A percentile compares a stretch with the other conserved stretches of the same genome.
Conservation (phyloP, 2,113 vertebrate species). For the Oryzias woworae region DNA sequence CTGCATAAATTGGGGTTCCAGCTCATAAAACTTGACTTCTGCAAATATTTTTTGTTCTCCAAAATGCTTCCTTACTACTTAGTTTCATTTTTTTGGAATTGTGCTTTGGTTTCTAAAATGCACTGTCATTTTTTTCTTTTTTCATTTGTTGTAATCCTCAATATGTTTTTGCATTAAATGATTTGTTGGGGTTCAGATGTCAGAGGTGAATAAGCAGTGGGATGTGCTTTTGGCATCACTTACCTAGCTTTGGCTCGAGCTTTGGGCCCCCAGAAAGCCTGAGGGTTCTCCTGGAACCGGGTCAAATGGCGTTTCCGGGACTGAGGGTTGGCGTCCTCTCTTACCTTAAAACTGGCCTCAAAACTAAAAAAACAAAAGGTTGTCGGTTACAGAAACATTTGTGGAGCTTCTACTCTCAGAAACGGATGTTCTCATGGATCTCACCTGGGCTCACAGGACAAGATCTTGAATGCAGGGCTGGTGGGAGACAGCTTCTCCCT, state of each 20-base stretch:
- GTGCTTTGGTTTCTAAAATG: too few species aligned
- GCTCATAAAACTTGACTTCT: too few species aligned
- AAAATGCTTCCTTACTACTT: too few species aligned
- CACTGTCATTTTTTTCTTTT: too few species aligned
- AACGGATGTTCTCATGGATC: slow-evolving; percentile 3
- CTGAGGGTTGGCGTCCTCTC: slow-evolving; percentile 89
- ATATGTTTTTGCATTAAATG: too few species aligned
- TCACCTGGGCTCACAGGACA: slow-evolving; percentile 83
- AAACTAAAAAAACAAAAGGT: slow-evolving; percentile 63
- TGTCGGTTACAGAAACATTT: too few species aligned
- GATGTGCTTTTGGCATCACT: slow-evolving; percentile 11
- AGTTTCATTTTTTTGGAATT: too few species aligned
- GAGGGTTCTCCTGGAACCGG: slow-evolving; percentile 90
- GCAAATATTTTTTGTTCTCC: too few species aligned
- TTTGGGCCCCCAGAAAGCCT: slow-evolving; percentile 92
- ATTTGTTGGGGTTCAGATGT: too few species aligned
- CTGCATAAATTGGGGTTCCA: too few species aligned
- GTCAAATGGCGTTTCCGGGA: slow-evolving; percentile 86
- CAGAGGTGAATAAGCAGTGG: neutral
- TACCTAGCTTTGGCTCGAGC: slow-evolving; percentile 84
- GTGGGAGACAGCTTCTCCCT: slow-evolving; percentile 82
- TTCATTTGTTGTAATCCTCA: too few species aligned
- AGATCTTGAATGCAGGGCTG: slow-evolving; percentile 85
- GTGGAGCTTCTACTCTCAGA: too few species aligned
- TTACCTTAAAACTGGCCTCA: slow-evolving; percentile 85